Evolutionary conservation across 2,888 invertebrate species (phyloP), one percentile per base, ranked within the genome.

Genomic region (Hyles lineata): DNA sequence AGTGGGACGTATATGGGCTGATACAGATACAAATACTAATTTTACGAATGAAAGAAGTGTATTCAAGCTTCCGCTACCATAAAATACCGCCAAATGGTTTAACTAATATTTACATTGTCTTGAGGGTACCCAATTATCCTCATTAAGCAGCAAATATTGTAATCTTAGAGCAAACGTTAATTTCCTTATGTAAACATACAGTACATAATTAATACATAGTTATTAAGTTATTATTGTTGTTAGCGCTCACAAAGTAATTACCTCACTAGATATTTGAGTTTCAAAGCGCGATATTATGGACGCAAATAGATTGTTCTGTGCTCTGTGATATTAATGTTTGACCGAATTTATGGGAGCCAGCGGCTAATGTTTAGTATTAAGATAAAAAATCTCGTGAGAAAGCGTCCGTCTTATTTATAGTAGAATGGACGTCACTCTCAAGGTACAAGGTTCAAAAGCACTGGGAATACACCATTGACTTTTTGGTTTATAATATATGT

Each of bases 231-330:
- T 32, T 59, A 72, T 67, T 17, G 63, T 72, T 72, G 63, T 63
- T 21, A 29, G 29, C 63, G 76, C 77, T 74, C 74, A 74, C 76
- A 75, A 74, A 73, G 76, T 81, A 81, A 85, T 82, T 78, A 80
- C 72, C 67, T 72, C 35, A 62, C 72, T 71, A 76, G 78, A 81
- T 82, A 83, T 84, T 84, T 79, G 80, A 77, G 76, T 79, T 80
- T 78, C 78, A 79, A 81, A 79, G 76, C 77, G 73, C 75, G 73
- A 82, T 83, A 82, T 82, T 80, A 77, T 73, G 67, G 74, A 76
- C 70, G 71, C 74, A 73, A 78, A 79, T 78, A 76, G 77, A 75
- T 74, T 76, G 55, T 55, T 72, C 55, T 74, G 67, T 76, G 75
- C 73, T 75, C 43, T 8, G 69, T 67, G 72, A 74, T 75, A 76